phyloP scores from a whole-genome alignment of 2,888 invertebrate genomes.

The Oligia strigilis region DNA sequence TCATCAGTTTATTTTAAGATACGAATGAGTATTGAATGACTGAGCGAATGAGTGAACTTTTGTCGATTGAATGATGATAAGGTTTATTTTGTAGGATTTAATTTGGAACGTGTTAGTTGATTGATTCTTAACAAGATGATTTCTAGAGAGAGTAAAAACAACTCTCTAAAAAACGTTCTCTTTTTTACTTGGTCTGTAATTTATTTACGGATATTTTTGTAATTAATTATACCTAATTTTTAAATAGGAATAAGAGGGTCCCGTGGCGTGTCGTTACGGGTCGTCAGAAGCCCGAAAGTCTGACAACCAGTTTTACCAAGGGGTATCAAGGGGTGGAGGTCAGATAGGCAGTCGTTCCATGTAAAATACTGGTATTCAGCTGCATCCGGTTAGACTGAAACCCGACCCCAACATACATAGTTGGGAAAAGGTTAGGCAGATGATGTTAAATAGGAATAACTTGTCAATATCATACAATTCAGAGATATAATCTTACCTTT shows the following conservation, averaged over 20 bases:
- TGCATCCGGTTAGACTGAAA: too few relatives aligned
- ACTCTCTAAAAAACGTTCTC: neutral
- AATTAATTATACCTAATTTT: neutral
- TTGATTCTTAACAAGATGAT: neutral
- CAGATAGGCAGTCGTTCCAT: too few relatives aligned
- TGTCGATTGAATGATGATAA: conserved; percentile 4
- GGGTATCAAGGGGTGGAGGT: too few relatives aligned
- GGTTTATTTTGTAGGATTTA: too few relatives aligned
- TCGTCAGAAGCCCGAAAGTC: too few relatives aligned
- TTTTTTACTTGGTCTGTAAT: neutral
- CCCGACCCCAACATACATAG: too few relatives aligned
- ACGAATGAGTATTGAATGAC: conserved; percentile 28
- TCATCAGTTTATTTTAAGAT: conserved; percentile 60
- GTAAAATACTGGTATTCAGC: too few relatives aligned
- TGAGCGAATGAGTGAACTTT: conserved; percentile 26
- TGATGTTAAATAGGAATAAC: neutral
- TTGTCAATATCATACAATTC: too few relatives aligned
- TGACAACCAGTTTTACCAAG: too few relatives aligned
- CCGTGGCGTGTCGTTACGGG: too few relatives aligned
- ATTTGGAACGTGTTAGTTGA: neutral
- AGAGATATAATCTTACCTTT: neutral
- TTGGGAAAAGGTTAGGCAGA: too few relatives aligned
- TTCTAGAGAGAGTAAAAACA: neutral
- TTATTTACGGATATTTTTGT: neutral
- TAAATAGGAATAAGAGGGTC: neutral